phyloP scores from a whole-genome alignment of 2,888 invertebrate species.

The Xanthia togata region DNA sequence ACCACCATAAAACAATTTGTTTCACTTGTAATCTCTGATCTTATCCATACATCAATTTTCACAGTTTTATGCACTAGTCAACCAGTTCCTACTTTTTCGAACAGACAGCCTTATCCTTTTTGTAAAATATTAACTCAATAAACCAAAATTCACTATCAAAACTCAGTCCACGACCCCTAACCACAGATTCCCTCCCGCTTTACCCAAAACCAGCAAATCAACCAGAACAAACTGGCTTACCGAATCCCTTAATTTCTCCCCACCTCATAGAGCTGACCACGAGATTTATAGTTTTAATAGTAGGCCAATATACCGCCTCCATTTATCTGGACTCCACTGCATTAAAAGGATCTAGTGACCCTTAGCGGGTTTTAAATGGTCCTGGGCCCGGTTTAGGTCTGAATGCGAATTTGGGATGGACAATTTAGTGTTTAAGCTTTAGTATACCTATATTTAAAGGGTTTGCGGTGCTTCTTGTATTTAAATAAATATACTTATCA shows the following conservation, averaged over 20 bases:
- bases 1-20: neutral
- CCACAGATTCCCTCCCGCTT: constrained; percentile 48
- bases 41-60: too few species aligned
- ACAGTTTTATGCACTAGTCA: neutral
- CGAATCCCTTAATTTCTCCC: constrained; percentile 73
- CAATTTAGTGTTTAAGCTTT: constrained; percentile 8
- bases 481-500: neutral
- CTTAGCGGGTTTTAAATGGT: constrained; percentile 77
- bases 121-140: neutral
- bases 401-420: constrained; percentile 28
- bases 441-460: neutral
- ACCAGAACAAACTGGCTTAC: constrained; percentile 65
- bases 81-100: neutral
- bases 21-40: neutral
- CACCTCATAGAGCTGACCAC: constrained; percentile 69
- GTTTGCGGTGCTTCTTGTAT: neutral
- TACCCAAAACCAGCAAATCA: constrained; percentile 63
- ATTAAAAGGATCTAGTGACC: constrained; percentile 79
- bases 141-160: constrained; percentile 34
- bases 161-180: constrained; percentile 13
- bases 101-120: rapidly evolving
- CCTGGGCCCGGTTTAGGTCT: constrained; percentile 46
- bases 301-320: constrained; percentile 76
- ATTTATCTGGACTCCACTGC: constrained; percentile 81
- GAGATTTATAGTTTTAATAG: constrained; percentile 88